phyloP scores from a whole-genome alignment of 2,113 vertebrate genomes.

The Lepisosteus oculatus region DNA sequence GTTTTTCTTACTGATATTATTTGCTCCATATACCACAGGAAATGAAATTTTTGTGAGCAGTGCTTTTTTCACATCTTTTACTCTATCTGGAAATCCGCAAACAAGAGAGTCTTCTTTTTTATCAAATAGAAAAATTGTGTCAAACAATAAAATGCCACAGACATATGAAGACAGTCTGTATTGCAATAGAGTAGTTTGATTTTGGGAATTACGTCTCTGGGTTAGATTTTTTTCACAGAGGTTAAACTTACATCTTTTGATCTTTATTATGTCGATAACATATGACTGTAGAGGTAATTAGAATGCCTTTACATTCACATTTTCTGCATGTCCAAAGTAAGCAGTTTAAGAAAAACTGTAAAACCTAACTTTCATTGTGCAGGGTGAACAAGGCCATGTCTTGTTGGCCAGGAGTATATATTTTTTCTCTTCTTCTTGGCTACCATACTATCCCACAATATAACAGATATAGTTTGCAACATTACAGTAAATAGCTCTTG shows the following conservation, averaged over 20 bases:
- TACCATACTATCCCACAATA: no score
- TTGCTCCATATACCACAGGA: slow-evolving; percentile 85
- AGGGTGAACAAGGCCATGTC: background rate
- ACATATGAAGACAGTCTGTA: slow-evolving; percentile 38
- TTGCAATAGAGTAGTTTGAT: slow-evolving; percentile 62
- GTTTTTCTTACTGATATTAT: slow-evolving; percentile 90
- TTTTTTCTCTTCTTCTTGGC: no score
- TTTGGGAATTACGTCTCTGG: slow-evolving; percentile 54
- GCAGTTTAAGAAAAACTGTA: background rate
- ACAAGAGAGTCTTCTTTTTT: slow-evolving; percentile 39
- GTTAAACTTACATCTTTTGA: slow-evolving; percentile 14
- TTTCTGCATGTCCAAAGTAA: background rate
- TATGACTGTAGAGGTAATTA: slow-evolving; percentile 16
- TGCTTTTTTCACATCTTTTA: slow-evolving; percentile 52
- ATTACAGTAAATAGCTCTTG: no score
- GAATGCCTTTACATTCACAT: background rate
- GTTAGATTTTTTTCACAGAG: slow-evolving; percentile 20
- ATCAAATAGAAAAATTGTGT: slow-evolving; percentile 48
- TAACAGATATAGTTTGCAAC: no score
- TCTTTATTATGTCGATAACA: background rate
- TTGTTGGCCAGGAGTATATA: no score
- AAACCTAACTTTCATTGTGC: background rate
- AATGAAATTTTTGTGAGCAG: slow-evolving; percentile 85
- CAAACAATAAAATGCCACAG: slow-evolving; percentile 47
- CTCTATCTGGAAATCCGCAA: slow-evolving; percentile 66